Conservation (phyloP, 2,113 vertebrate species). For the Bombycilla garrulus region DNA sequence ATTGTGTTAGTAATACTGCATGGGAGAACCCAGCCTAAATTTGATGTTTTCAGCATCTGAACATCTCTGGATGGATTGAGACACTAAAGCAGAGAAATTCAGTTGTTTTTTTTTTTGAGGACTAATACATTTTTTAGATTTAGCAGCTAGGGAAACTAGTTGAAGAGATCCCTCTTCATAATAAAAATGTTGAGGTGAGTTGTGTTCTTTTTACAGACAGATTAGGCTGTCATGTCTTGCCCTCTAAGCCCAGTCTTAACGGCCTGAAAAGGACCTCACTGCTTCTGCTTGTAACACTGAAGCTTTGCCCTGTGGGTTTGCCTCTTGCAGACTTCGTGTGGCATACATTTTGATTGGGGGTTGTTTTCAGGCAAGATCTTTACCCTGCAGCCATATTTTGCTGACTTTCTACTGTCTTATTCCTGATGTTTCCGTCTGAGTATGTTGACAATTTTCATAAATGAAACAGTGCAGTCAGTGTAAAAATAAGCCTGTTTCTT, state of each 20-base stretch:
- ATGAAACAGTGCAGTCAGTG: neutral
- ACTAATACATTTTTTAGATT: neutral
- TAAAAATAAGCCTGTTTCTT: neutral
- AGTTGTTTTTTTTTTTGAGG: neutral
- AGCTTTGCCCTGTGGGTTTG: neutral
- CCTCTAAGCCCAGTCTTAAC: neutral
- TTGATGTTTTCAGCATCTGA: neutral
- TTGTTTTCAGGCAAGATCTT: neutral
- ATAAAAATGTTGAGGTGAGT: neutral
- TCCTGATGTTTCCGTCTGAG: neutral
- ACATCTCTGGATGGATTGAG: neutral
- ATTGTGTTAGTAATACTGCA: neutral
- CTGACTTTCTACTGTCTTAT: neutral
- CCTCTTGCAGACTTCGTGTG: neutral
- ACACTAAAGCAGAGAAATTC: neutral
- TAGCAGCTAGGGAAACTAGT: neutral
- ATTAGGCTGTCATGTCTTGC: neutral
- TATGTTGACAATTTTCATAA: neutral
- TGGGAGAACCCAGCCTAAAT: neutral
- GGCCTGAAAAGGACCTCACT: neutral
- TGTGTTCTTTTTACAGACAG: neutral
- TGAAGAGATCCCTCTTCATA: neutral
- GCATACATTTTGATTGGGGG: neutral
- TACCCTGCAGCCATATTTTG: neutral
- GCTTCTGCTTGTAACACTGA: neutral